phyloP scores from a whole-genome alignment of 2,888 invertebrate species.

The Seira sanloemensis region DNA sequence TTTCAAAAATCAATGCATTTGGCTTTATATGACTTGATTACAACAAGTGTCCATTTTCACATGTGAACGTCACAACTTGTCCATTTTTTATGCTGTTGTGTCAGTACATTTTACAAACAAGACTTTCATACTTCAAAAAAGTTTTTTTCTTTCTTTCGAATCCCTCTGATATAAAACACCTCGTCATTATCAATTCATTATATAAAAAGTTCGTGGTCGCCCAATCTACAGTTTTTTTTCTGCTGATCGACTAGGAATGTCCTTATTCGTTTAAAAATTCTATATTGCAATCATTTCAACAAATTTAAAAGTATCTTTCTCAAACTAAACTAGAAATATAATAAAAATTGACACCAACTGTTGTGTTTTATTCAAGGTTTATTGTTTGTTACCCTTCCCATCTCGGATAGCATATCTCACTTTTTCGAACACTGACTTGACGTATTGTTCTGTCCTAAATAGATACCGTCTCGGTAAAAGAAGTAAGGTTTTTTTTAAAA shows the following conservation, averaged over 20 bases:
- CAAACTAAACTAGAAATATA: background rate
- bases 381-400: background rate
- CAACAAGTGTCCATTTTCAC: background rate
- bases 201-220: background rate
- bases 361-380: background rate
- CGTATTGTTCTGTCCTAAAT: background rate
- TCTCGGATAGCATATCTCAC: background rate
- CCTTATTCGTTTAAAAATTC: constrained; percentile 1
- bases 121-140: background rate
- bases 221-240: background rate
- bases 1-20: background rate
- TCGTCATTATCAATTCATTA: background rate
- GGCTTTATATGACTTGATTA: constrained; percentile 7
- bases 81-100: background rate
- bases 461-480: background rate
- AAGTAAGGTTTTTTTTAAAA: too few species aligned
- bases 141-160: background rate
- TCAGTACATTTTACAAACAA: background rate
- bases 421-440: background rate
- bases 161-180: background rate
- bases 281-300: background rate
- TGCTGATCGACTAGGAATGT: constrained; percentile 14
- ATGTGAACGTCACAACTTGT: background rate
- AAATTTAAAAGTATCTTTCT: background rate
- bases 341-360: background rate